Evolutionary conservation across 1,140 invertebrate species (phyloP), one percentile per base, ranked within the genome.

Genomic region (Arctopsyche grandis): DNA sequence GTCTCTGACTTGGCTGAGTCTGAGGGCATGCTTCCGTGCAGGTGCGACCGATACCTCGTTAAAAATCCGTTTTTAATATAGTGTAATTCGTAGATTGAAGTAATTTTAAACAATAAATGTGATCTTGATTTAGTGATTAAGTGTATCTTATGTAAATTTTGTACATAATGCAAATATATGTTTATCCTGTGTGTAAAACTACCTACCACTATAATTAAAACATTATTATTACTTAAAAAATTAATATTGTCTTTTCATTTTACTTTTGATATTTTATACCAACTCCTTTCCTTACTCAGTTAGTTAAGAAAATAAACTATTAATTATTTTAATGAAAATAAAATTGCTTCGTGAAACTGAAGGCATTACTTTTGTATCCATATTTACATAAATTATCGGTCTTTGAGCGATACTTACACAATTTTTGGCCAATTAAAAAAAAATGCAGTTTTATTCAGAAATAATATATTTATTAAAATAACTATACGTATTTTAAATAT

Each of bases 151-250:
- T 89, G 87, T 89, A 89, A 87, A 89, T 89, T 89, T 89, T 89
- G 88, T 89, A 88, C 85, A 89, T 89, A 89, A 86, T 89, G 86
- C 87, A 87, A 88, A 89, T 89, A 89, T 88, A 88, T 87, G 86
- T 88, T 87, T 81, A 88, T 85, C 88, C 85, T 89, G 88, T 85
- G 87, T 89, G 88, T 89, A 88, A 66, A 66, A 89, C 87, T 89
- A 89, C 87, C 88, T 88, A 89, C 87, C 87, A 89, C 87, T 89
- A 89, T 86, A 87, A 89, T 89, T 89, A 88, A 89, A 87, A 86
- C 87, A 89, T 88, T 88, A 88, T 87, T 88, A 89, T 82, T 82
- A 82, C 81, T 76, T 82, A 82, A 82, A 82, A 82, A 79, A 71
- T 79, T 78, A 76, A 48, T 10, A 46, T 19, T 4, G 69, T 16